Evolutionary conservation across 1,140 invertebrate species (phyloP).

Genomic region (Proctacanthus coquilletti): DNA sequence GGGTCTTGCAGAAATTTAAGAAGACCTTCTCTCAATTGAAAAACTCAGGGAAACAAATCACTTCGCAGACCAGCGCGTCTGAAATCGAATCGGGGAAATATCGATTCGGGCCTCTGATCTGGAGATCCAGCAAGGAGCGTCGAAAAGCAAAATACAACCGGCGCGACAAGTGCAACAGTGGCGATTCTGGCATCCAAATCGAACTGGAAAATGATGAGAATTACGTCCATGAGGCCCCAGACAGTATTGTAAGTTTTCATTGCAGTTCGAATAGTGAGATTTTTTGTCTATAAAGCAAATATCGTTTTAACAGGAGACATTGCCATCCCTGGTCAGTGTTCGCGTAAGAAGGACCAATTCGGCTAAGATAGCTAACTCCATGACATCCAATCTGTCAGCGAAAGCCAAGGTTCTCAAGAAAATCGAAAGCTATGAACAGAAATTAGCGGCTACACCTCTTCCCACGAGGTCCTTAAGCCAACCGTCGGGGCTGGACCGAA

Average conservation of each 20-base stretch:
- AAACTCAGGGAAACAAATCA: constrained; percentile 2
- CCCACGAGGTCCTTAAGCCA: constrained; percentile 53
- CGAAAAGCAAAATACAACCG: constrained; percentile 52
- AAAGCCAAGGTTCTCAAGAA: constrained; percentile 12
- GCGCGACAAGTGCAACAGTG: constrained; percentile 57
- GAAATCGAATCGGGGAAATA: constrained; percentile 12
- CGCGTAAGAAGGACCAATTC: background rate
- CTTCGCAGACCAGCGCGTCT: background rate
- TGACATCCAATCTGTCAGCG: constrained; percentile 2
- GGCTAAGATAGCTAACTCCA: background rate
- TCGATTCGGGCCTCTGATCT: constrained; percentile 50
- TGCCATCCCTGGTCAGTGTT: too few relatives aligned
- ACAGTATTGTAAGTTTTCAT: constrained; percentile 5
- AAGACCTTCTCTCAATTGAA: constrained; percentile 41
- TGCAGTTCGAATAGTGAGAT: background rate
- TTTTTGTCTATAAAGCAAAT: background rate
- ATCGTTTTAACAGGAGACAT: constrained; percentile 1
- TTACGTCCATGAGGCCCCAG: constrained; percentile 9
- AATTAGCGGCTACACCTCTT: constrained; percentile 34
- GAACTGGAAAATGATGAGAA: constrained; percentile 36
- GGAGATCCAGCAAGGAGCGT: constrained; percentile 53
- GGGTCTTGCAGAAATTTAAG: constrained; percentile 51
- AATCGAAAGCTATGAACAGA: constrained; percentile 13
- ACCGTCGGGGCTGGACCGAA: constrained; percentile 51
- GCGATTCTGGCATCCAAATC: constrained; percentile 58